Percentiles rank a stretch among this genome's conserved stretches.
Conservation (phyloP, 2,113 vertebrate species). For the Protobothrops flavoviridis region DNA sequence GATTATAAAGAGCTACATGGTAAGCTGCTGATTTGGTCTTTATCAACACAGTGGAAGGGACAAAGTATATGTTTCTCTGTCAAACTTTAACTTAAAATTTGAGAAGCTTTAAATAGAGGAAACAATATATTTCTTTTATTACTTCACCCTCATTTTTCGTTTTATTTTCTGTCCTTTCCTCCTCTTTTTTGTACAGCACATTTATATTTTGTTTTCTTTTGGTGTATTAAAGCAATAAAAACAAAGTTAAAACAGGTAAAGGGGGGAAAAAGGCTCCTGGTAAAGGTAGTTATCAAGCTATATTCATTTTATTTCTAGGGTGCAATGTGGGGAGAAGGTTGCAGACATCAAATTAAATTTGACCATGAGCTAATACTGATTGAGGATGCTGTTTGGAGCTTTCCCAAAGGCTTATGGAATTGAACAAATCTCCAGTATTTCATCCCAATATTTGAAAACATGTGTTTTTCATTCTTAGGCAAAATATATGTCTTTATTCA, state of each 20-base stretch:
- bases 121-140: not conserved
- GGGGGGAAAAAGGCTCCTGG: not conserved
- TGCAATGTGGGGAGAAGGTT: not conserved
- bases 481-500: not conserved
- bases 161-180: not conserved
- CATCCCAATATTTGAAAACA: not conserved
- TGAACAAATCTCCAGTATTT: not conserved
- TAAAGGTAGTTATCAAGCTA: not conserved
- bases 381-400: not conserved
- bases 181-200: not conserved
- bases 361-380: not conserved
- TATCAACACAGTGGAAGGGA: not conserved
- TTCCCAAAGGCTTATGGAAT: not conserved
- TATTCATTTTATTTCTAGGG: not conserved
- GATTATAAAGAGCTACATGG: not conserved
- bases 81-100: not conserved
- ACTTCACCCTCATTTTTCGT: not conserved
- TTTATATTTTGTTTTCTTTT: not conserved
- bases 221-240: not conserved
- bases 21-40: not conserved
- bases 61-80: not conserved
- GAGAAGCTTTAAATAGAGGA: not conserved
- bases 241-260: not conserved
- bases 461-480: not conserved
- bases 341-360: not conserved